Percentiles rank a stretch among this genome's conserved stretches.
phyloP scores from a whole-genome alignment of 2,797 vertebrate genomes.

The Crypturellus tataupa region DNA sequence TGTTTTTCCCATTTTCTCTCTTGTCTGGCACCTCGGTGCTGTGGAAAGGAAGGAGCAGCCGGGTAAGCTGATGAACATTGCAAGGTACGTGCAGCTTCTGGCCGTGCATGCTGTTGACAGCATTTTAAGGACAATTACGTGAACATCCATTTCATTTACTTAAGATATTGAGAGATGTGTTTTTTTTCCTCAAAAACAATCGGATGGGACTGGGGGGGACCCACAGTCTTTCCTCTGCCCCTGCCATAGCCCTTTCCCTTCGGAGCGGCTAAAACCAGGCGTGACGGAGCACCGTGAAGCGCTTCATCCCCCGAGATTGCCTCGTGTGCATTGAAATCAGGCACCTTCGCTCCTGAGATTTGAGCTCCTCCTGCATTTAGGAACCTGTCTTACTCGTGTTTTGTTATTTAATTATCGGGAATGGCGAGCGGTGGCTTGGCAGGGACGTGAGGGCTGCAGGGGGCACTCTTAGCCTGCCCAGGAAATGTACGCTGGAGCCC shows the following conservation, averaged over 20 bases:
- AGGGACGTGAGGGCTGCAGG: constrained; percentile 68
- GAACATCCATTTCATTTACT: background rate
- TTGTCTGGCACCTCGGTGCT: constrained; percentile 24
- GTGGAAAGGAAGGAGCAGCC: background rate
- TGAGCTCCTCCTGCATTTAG: background rate
- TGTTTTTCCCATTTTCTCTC: background rate
- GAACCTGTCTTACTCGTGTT: background rate
- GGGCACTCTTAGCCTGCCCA: constrained; percentile 78
- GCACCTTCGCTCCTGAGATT: background rate
- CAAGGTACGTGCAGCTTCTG: background rate
- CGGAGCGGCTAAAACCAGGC: background rate
- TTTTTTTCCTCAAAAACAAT: constrained; percentile 4
- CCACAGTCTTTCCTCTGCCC: background rate
- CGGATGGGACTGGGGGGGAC: rapidly evolving
- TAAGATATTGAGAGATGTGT: background rate
- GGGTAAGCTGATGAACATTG: background rate
- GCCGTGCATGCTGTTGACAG: background rate
- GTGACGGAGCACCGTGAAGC: rapidly evolving
- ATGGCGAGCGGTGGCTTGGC: background rate
- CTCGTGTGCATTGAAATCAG: background rate
- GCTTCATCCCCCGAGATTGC: background rate
- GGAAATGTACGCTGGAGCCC: background rate
- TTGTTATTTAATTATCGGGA: background rate
- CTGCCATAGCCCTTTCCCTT: background rate
- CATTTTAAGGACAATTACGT: rapidly evolving